Conservation (phyloP, 2,888 invertebrate genomes). For the Plusia festucae region DNA sequence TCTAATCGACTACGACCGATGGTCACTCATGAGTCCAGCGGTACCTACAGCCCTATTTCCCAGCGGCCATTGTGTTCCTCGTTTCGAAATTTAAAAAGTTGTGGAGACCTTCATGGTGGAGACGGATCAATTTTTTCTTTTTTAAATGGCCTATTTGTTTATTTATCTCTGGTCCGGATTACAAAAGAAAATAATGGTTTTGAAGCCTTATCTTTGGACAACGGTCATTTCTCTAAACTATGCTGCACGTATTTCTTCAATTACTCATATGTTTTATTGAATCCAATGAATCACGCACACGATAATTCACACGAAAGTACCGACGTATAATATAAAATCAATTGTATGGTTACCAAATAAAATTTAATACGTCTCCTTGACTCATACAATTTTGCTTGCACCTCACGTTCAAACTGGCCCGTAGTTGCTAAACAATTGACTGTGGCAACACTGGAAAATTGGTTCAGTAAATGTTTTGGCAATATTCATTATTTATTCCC, state of each 20-base stretch:
- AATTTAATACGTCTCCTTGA: conserved; percentile 36
- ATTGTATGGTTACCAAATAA: conserved; percentile 41
- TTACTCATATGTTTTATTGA: conserved; percentile 11
- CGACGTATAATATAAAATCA: conserved; percentile 14
- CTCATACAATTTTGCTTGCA: conserved; percentile 39
- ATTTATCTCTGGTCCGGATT: neutral
- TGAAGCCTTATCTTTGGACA: neutral
- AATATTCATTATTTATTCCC: conserved; percentile 32
- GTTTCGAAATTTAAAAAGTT: conserved; percentile 32
- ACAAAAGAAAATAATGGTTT: neutral
- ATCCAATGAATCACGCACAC: conserved; percentile 35
- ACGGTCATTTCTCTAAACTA: neutral
- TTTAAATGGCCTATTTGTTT: too few relatives aligned
- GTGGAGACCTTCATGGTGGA: too few relatives aligned
- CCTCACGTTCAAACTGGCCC: conserved; percentile 68
- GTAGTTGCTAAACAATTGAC: conserved; percentile 66
- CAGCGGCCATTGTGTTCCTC: conserved; percentile 58
- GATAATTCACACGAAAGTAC: conserved; percentile 8
- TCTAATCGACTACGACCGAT: conserved; percentile 59
- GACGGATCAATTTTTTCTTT: too few relatives aligned
- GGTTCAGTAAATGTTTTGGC: conserved; percentile 44
- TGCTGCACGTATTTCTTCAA: conserved; percentile 13
- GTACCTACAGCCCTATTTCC: conserved; percentile 49
- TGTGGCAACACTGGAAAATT: conserved; percentile 59
- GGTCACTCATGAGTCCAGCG: conserved; percentile 26